Conservation (phyloP, 2,888 invertebrate species). For the Athetis lepigone region DNA sequence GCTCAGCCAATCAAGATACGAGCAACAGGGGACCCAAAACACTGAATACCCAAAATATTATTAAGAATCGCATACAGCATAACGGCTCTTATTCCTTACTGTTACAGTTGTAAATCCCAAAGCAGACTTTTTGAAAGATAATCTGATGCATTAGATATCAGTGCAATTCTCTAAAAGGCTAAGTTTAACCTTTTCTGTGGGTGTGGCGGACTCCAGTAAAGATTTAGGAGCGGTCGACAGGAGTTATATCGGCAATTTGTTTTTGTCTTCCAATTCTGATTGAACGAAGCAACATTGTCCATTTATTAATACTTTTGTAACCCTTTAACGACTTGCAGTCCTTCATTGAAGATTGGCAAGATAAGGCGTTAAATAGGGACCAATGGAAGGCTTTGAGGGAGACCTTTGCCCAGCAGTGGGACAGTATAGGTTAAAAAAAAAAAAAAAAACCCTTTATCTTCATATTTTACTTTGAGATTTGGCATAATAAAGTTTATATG, state of each 20-base stretch:
- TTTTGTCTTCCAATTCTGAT: constrained; percentile 52
- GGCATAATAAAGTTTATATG: too few species aligned
- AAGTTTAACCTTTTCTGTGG: constrained; percentile 62
- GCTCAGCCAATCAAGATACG: constrained; percentile 49
- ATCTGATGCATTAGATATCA: constrained; percentile 54
- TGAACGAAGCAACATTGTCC: not conserved
- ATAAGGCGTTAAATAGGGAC: too few species aligned
- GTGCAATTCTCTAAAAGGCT: constrained; percentile 57
- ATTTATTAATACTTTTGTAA: not conserved
- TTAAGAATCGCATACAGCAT: constrained; percentile 1
- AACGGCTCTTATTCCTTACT: constrained; percentile 18
- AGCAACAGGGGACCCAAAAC: constrained; percentile 6
- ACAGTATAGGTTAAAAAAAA: too few species aligned
- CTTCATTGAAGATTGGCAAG: too few species aligned
- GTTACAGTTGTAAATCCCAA: constrained; percentile 21
- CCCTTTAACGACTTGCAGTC: too few species aligned
- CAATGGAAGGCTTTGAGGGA: too few species aligned
- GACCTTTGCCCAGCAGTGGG: too few species aligned
- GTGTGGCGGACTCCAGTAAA: constrained; percentile 57
- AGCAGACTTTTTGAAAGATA: constrained; percentile 11
- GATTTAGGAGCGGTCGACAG: constrained; percentile 55
- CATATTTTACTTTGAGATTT: too few species aligned
- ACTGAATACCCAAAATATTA: constrained; percentile 24
- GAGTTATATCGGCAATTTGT: constrained; percentile 47
- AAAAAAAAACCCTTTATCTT: too few species aligned